Evolutionary conservation across 2,888 invertebrate genomes (phyloP).

Genomic region (Aplocera efformata): DNA sequence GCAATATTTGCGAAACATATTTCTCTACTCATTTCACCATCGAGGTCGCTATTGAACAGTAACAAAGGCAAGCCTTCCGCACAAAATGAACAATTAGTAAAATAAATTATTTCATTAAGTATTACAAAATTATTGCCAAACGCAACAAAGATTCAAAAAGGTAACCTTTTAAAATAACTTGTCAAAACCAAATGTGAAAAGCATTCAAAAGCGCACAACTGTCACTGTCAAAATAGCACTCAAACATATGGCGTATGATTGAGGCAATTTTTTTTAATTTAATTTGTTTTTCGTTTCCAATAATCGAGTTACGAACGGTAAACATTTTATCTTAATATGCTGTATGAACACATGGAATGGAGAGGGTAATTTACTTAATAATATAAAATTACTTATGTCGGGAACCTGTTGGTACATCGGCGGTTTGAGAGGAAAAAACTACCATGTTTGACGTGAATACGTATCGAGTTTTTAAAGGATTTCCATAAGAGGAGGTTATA

Average conservation of each 20-base stretch:
- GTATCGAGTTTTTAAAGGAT: too few species aligned
- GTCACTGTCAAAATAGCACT: constrained; percentile 4
- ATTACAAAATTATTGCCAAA: too few species aligned
- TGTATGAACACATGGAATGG: constrained; percentile 46
- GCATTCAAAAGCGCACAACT: constrained; percentile 1
- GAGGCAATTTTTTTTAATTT: neutral
- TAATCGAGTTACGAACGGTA: constrained; percentile 71
- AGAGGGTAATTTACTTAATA: constrained; percentile 69
- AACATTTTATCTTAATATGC: constrained; percentile 65
- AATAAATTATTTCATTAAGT: too few species aligned
- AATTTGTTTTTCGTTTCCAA: constrained; percentile 35
- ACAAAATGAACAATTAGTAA: too few species aligned
- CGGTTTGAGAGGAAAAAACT: constrained; percentile 22
- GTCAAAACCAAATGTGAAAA: constrained; percentile 1
- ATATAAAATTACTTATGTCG: constrained; percentile 62
- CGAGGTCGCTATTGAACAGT: too few species aligned
- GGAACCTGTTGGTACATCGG: constrained; percentile 48
- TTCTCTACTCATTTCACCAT: too few species aligned
- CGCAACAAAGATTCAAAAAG: neutral
- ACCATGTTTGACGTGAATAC: constrained; percentile 7
- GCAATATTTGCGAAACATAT: too few species aligned
- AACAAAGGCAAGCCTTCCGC: too few species aligned
- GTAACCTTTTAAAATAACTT: neutral
- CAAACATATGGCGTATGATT: constrained; percentile 4
- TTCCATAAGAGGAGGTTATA: too few species aligned